Evolutionary conservation across 2,888 invertebrate species (phyloP), one percentile per base, ranked within the genome.

Genomic region (Cataglyphis cursor): DNA sequence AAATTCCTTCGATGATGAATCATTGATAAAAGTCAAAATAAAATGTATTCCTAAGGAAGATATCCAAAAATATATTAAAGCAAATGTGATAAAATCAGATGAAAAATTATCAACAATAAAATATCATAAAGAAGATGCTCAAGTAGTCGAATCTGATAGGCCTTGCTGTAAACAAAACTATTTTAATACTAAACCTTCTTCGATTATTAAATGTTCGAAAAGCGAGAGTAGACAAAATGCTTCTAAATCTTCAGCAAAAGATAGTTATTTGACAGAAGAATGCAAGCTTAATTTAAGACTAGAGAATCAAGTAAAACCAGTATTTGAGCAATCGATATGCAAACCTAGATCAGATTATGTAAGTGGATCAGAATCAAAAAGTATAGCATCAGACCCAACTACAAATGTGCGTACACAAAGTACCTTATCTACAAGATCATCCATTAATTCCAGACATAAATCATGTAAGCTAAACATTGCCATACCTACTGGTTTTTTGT

Each of bases 1-100:
- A 28, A 87, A 78, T 68, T 84, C 75, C 38, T 74, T 70, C 10
- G 21, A 83, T 10, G 89, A 91, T 21, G 86, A 87, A 38, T 88
- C 94, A 9, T 57, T 92, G 24, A 84, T 94, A 31, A 91, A 92
- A 84, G 90, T 93, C 4, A 91, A 88, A 78, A 90, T 93, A 4
- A 90, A 83, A 65, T 91, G 90, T 70, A 59, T 90, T 6, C 83
- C 91, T 70, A 15, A 90, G 84, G 83, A 90, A 41, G 88, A 90
- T 66, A 76, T 54, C 9, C 28, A 82, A n/a, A 75, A 57, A 48
- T 9, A n/a, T 64, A 48, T 9, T 1, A 76, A 15, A 6, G 65
- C 89, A 62, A 83, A 57, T 31, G n/a, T 9, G 9, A 48, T 28
- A 38, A 76, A 76, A 31, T 44, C 64, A 35, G 24, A 64, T 64